A percentile compares a stretch with the other conserved stretches of the same genome.
phyloP scores from a whole-genome alignment of 1,140 invertebrate genomes.

The Octopus sinensis region DNA sequence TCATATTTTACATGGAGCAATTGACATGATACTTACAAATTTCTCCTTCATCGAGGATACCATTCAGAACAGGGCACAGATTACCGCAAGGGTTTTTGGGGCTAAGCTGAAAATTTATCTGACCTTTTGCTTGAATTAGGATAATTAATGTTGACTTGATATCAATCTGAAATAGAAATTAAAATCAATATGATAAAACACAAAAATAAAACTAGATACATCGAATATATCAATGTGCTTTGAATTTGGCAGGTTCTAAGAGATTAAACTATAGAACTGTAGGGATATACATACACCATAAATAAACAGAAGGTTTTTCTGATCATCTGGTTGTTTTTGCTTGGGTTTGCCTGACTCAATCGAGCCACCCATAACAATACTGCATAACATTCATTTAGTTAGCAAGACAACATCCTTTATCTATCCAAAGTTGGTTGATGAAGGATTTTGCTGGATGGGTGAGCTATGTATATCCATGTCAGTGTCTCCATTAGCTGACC shows the following conservation, averaged over 20 bases:
- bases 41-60: conserved; percentile 69
- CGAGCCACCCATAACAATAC: too few species aligned
- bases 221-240: not conserved
- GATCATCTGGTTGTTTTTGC: too few species aligned
- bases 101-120: conserved; percentile 65
- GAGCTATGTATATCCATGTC: too few species aligned
- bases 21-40: conserved; percentile 61
- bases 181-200: not conserved
- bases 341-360: too few species aligned
- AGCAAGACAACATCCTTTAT: too few species aligned
- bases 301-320: too few species aligned
- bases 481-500: too few species aligned
- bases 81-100: conserved; percentile 70
- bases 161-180: conserved; percentile 61
- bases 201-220: not conserved
- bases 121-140: conserved; percentile 72
- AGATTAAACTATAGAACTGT: too few species aligned
- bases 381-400: too few species aligned
- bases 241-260: not conserved
- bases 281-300: too few species aligned
- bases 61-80: conserved; percentile 67
- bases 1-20: not conserved
- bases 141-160: conserved; percentile 68
- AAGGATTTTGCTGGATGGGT: too few species aligned
- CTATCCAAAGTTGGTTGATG: too few species aligned